Evolutionary conservation across 2,797 vertebrate species (phyloP).

Genomic region (Hippoglossus hippoglossus): DNA sequence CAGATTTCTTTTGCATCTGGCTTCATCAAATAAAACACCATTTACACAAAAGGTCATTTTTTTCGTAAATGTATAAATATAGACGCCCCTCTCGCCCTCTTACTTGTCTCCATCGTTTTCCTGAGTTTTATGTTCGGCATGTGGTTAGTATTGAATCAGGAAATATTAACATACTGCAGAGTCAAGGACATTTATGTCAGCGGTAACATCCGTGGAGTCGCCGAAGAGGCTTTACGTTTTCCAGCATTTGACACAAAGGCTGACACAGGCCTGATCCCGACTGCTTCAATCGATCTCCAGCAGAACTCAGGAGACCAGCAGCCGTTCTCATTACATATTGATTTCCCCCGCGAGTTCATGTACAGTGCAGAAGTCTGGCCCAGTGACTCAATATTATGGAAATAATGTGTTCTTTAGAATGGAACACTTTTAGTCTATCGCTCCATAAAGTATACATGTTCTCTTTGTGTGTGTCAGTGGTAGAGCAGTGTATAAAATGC

Average conservation of each 20-base stretch:
- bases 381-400: background rate
- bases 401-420: background rate
- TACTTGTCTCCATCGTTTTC: no score
- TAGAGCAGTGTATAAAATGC: background rate
- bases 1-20: constrained; percentile 43
- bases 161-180: background rate
- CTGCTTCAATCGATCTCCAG: background rate
- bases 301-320: background rate
- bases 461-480: background rate
- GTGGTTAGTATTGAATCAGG: background rate
- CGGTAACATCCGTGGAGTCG: background rate
- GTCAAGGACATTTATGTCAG: constrained; percentile 19
- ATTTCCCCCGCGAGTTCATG: constrained; percentile 18
- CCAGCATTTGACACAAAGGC: background rate
- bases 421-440: background rate
- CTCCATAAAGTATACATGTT: background rate
- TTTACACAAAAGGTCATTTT: constrained; percentile 25
- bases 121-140: no score
- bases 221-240: background rate
- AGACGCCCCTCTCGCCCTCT: no score
- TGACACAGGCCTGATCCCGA: no score
- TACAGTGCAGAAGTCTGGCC: background rate
- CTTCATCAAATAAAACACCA: constrained; percentile 55
- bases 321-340: constrained; percentile 1
- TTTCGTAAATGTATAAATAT: background rate